Evolutionary conservation across 2,797 vertebrate species (phyloP).

Genomic region (Lates japonicus): DNA sequence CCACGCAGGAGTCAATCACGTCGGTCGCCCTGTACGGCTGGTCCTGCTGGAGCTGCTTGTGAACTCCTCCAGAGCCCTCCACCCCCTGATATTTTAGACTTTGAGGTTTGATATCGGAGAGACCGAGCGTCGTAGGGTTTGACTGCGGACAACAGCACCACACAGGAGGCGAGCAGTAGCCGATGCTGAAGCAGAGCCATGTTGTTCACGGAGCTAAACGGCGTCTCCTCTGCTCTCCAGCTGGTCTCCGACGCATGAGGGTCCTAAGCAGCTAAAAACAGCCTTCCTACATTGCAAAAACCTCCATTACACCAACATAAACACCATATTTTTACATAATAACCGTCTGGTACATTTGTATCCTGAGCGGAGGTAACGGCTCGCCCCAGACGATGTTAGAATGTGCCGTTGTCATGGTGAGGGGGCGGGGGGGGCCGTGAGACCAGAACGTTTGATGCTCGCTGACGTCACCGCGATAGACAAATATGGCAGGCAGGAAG

Average conservation of each 20-base stretch:
- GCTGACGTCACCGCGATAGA: slow-evolving; percentile 70
- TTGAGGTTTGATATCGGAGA: slow-evolving; percentile 84
- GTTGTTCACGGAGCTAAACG: slow-evolving; percentile 63
- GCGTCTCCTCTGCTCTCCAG: slow-evolving; percentile 54
- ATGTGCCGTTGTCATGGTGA: slow-evolving; percentile 77
- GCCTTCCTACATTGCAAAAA: background rate
- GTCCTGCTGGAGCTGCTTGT: slow-evolving; percentile 92
- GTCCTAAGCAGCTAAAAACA: background rate
- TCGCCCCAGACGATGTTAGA: slow-evolving; percentile 53
- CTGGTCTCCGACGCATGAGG: slow-evolving; percentile 37
- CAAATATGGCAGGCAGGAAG: slow-evolving; percentile 6
- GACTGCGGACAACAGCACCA: slow-evolving; percentile 23
- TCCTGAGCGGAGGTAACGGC: background rate
- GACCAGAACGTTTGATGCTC: slow-evolving; percentile 16
- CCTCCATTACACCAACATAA: accelerated
- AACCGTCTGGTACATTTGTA: background rate
- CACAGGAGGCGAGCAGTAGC: slow-evolving; percentile 49
- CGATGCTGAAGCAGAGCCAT: slow-evolving; percentile 77
- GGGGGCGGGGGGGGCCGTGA: slow-evolving; percentile 29
- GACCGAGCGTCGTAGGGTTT: slow-evolving; percentile 31
- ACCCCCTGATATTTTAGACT: slow-evolving; percentile 90
- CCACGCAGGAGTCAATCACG: slow-evolving; percentile 77
- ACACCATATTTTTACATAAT: background rate
- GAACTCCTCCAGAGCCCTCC: slow-evolving; percentile 93
- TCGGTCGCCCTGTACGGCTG: slow-evolving; percentile 74